These are phyloP conservation scores for Drosophila obscura DNA, from an alignment of 1,140 invertebrate species.

Conservation along the genomic window DNA sequence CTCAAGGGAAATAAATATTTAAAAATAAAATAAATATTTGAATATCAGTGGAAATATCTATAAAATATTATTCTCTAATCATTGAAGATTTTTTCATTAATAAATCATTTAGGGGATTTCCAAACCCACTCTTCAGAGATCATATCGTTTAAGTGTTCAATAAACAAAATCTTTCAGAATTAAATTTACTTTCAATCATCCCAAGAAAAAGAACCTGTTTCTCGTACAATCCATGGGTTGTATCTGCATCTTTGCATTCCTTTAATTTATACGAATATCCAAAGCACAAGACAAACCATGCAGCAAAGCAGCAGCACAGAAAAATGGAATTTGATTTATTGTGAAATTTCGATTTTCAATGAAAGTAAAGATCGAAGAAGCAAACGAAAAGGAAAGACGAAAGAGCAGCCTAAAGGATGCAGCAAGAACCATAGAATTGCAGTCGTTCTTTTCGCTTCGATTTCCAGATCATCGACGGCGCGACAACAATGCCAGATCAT, in stretches of 20 bases:
- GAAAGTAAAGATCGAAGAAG: conserved; percentile 69
- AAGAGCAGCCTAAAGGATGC: conserved; percentile 2
- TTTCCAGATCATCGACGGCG: conserved; percentile 65
- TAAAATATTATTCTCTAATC: no score
- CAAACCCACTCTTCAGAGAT: no score
- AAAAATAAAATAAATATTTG: no score
- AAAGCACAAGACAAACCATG: conserved; percentile 45
- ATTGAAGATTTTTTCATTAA: no score
- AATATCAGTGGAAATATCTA: no score
- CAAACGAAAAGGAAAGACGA: conserved; percentile 3
- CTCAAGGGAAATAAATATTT: background rate
- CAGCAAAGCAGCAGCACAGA: conserved; percentile 27
- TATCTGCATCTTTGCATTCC: conserved; percentile 2
- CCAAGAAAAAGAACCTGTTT: conserved; percentile 22
- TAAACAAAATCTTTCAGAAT: no score
- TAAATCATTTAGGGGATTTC: no score
- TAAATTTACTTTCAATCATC: background rate
- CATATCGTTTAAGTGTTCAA: no score
- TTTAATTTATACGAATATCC: conserved; percentile 57
- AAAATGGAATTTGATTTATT: conserved; percentile 57
- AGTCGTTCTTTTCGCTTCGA: conserved; percentile 39
- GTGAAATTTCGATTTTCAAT: conserved; percentile 68
- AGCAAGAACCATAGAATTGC: conserved; percentile 15
- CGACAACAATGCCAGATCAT: conserved; percentile 79
- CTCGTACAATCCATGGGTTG: background rate